A percentile compares a stretch with the other conserved stretches of the same genome.
Conservation (phyloP, 2,113 vertebrate species). For the Rostratula benghalensis region DNA sequence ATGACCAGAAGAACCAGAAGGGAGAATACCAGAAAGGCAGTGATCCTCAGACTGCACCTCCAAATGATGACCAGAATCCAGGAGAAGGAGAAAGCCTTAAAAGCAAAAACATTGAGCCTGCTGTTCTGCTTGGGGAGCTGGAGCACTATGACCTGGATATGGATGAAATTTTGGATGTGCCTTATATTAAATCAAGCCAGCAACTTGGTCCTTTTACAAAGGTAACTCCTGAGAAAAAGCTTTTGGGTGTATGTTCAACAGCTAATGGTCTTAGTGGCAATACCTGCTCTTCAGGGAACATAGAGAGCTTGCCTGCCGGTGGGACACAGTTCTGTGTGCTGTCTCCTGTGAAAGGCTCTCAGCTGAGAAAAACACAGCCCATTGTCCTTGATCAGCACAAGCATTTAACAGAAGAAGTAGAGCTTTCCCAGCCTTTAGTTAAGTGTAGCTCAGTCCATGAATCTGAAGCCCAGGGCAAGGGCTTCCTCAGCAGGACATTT, state of each 20-base stretch:
- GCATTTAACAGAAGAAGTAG: conserved; percentile 74
- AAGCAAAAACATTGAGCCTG: conserved; percentile 65
- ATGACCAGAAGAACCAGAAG: conserved; percentile 80
- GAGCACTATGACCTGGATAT: conserved; percentile 98
- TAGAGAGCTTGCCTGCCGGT: conserved; percentile 73
- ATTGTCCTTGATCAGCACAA: conserved; percentile 83
- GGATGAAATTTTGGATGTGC: conserved; percentile 99
- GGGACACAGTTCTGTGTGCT: conserved; percentile 85
- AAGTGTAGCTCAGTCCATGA: conserved; percentile 79
- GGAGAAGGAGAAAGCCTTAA: conserved; percentile 72
- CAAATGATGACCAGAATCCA: conserved; percentile 58
- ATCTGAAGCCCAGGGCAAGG: conserved; percentile 76
- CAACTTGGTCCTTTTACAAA: conserved; percentile 87
- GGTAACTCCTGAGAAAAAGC: conserved; percentile 82
- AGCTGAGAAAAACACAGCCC: conserved; percentile 84
- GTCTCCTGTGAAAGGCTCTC: conserved; percentile 90
- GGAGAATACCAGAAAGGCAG: conserved; percentile 79
- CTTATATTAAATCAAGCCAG: conserved; percentile 95
- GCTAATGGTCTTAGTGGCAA: conserved; percentile 76
- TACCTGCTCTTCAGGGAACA: conserved; percentile 69
- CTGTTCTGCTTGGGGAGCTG: conserved; percentile 85
- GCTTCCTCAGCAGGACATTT: conserved; percentile 80
- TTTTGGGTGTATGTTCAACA: conserved; percentile 67
- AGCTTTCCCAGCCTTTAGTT: conserved; percentile 72
- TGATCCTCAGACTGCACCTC: conserved; percentile 63